A percentile compares a stretch with the other conserved stretches of the same genome.
These are phyloP conservation scores for Phrynocephalus versicolor DNA, from an alignment of 2,113 vertebrate genomes.

Conservation along the genomic window DNA sequence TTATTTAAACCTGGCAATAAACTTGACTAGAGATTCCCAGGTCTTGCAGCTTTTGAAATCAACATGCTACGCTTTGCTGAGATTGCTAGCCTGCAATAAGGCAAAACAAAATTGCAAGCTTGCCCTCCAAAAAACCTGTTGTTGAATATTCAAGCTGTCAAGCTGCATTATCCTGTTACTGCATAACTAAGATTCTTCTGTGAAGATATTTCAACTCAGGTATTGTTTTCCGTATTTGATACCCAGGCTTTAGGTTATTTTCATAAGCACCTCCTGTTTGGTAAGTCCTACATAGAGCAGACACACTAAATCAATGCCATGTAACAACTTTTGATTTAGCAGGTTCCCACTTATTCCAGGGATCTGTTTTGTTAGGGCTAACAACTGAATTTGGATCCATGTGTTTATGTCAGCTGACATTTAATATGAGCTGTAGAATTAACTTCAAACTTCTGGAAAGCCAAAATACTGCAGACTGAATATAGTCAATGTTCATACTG, in stretches of 20 bases:
- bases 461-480: neutral
- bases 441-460: neutral
- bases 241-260: neutral
- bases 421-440: neutral
- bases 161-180: constrained; percentile 27
- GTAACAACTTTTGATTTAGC: too few relatives aligned
- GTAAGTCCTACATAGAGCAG: neutral
- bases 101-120: neutral
- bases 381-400: neutral
- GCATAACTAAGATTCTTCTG: constrained; percentile 17
- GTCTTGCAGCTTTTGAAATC: constrained; percentile 28
- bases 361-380: neutral
- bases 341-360: too few relatives aligned
- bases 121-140: constrained; percentile 27
- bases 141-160: constrained; percentile 25
- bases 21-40: constrained; percentile 25
- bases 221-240: neutral
- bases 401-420: neutral
- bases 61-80: constrained; percentile 48
- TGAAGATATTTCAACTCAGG: neutral
- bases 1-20: constrained; percentile 5
- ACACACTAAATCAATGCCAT: too few relatives aligned
- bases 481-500: neutral
- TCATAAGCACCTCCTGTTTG: neutral
- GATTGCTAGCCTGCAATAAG: constrained; percentile 44